These are phyloP conservation scores for Phasia obesa DNA, from an alignment of 2,888 invertebrate species.

Conservation along the genomic window DNA sequence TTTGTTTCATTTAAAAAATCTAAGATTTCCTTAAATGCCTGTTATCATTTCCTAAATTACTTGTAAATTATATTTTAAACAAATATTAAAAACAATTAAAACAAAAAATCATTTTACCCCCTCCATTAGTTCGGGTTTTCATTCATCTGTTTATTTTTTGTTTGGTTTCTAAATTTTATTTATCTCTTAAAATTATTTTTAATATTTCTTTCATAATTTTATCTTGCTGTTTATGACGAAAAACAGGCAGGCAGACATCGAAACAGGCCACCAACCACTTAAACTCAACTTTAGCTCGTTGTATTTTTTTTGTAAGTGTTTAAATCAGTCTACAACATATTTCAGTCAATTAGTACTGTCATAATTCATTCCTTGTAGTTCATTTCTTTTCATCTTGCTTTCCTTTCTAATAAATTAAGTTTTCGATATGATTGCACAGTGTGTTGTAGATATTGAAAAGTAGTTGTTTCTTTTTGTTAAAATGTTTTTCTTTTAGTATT, in stretches of 20 bases:
- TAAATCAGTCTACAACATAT: conserved; percentile 75
- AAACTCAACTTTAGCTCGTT: conserved; percentile 59
- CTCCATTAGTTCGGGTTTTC: conserved; percentile 32
- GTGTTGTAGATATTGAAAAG: conserved; percentile 9
- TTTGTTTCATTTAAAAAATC: background rate
- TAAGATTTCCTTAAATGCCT: background rate
- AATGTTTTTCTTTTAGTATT: background rate
- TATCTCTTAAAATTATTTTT: conserved; percentile 31
- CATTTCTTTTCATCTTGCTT: conserved; percentile 25
- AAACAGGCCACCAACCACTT: conserved; percentile 64
- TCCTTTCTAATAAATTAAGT: conserved; percentile 37
- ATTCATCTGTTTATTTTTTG: background rate
- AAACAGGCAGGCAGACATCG: conserved; percentile 75
- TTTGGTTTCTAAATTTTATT: conserved; percentile 8
- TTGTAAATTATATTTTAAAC: conserved; percentile 53
- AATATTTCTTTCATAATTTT: conserved; percentile 66
- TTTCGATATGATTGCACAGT: conserved; percentile 9
- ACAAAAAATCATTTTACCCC: conserved; percentile 25
- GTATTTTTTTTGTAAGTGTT: conserved; percentile 23
- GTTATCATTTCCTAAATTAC: conserved; percentile 47
- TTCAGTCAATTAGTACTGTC: conserved; percentile 82
- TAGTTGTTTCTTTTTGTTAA: background rate
- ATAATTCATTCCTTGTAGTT: conserved; percentile 79
- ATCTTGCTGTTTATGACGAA: conserved; percentile 62
- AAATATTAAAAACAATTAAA: conserved; percentile 26